Base-by-base conservation (phyloP, 1,140 invertebrate genomes). In the Heliconius congener region DNA sequence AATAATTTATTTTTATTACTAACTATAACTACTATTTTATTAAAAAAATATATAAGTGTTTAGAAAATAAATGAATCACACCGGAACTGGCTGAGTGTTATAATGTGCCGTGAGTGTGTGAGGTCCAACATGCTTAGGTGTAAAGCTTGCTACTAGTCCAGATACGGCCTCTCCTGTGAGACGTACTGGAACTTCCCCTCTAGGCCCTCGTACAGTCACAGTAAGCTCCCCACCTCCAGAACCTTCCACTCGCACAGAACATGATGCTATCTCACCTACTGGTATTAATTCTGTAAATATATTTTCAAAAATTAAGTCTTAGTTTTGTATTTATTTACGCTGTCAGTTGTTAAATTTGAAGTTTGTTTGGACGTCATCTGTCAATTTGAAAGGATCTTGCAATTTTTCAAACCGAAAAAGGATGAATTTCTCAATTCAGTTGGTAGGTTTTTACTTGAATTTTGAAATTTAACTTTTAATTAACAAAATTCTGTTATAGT, bases 101-200 rank as follows among this genome's bases (percentile, higher is more conserved):
- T 99, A 99, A 90, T 98, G 98, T 52, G 98, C 97, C 78, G 96
- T 97, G 60, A 99, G 97, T 60, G 97, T 97, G 92, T 99, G 98
- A 1, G 97, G 97, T 75, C 98, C 98, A 57, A 99, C 98, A 92
- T 97, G 96, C 77, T 96, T 96, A 34, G 99, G 98, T 55, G 97
- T 98, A 88, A 99, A 99, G 91, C 99, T 98, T 30, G 98, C 98
- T 0, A 97, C 97, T 83, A 98, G 98, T 19, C 98, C 98, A 82
- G 96, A 96, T 88, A 97, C 96, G 71, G 98, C 96, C 89, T 98
- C 97, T 39, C 98, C 98, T 8, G 97, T 98, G n/a, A 99, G 97
- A 87, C 98, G 97, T 2, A 99, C 98, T 0, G 98, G 98, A 50
- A 99, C 95, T 86, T 98, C 97, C 74, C 96, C 96, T 66, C 96